These are phyloP conservation scores for Conistra vaccinii DNA, from an alignment of 2,888 invertebrate genomes.

Conservation along the genomic window DNA sequence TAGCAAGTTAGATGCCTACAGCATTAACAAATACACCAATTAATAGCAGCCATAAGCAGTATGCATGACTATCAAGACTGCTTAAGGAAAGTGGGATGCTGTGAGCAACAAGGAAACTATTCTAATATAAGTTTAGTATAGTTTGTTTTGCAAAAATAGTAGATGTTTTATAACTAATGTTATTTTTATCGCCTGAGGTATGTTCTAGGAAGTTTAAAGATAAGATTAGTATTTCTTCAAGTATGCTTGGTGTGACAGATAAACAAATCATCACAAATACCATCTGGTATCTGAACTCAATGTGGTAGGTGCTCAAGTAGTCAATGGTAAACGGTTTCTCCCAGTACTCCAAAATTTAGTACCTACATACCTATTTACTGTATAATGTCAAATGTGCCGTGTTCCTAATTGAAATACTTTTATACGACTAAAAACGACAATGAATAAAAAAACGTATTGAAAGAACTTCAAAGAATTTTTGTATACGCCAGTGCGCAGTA, in stretches of 20 bases:
- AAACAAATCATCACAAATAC: slow-evolving; percentile 22
- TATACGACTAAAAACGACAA: not conserved
- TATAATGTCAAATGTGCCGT: not conserved
- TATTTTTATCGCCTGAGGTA: slow-evolving; percentile 24
- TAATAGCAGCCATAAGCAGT: not conserved
- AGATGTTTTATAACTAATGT: slow-evolving; percentile 13
- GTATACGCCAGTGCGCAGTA: not conserved
- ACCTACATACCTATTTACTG: not conserved
- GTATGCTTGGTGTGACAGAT: slow-evolving; percentile 18
- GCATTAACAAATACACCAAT: not conserved
- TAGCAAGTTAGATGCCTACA: not conserved
- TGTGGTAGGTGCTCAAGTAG: not conserved
- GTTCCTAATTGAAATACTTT: not conserved
- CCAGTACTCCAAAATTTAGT: slow-evolving; percentile 2
- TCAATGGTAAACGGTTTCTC: not conserved
- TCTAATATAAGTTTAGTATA: not conserved
- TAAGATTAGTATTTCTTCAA: slow-evolving; percentile 29
- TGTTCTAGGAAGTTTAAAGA: slow-evolving; percentile 33
- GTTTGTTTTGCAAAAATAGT: not conserved
- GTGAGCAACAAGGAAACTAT: not conserved
- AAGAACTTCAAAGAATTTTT: not conserved
- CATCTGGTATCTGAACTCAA: slow-evolving; percentile 4
- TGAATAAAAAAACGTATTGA: not conserved
- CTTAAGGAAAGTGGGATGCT: slow-evolving; percentile 7
- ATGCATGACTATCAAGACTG: slow-evolving; percentile 16